Base-by-base conservation (phyloP, 2,888 invertebrate genomes). In the Ophion ellenae region DNA sequence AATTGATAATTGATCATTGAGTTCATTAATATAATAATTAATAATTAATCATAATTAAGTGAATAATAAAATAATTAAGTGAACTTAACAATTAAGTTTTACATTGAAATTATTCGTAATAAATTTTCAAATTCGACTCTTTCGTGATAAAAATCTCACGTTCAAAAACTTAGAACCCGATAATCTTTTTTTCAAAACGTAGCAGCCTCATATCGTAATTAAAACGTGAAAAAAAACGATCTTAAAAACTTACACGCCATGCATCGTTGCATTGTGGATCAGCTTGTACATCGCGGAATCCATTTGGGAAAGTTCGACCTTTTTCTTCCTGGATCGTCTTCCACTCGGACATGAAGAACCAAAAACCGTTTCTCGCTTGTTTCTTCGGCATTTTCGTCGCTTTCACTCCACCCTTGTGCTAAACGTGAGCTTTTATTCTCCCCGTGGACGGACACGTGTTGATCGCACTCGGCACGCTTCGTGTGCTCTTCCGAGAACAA, bases 261-360 rank as follows among this genome's bases (percentile, higher is more conserved):
- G 87, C 85, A 5, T 81, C 80, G 5, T 81, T 88, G 67, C 91
- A 92, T 4, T 87, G 85, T 0, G 87, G 82, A 88, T 91, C 88
- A 11, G 69, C 71, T 61, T 92, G 90, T 7, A 93, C 92, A 74
- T 93, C 92, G n/a, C 80, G 83, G 17, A 92, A 84, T 4, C 90
- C 91, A 24, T 87, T 88, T 0, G 89, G 89, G 86, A 91, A 93
- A 24, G 10, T 74, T 10, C 85, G 63, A 0, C 94, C 93, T 2
- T 86, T 81, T 17, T 82, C 87, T 81, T 93, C 92, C 75, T 90
- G 88, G 0, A 78, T 63, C 10, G 66, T 66, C 84, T 90, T 92
- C 85, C 91, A 92, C 14, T 94, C 93, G 9, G 86, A 24, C 93
- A 94, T 94, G 75, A 94, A 94, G 81, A 89, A 93, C 78, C 87